A percentile compares a stretch with the other conserved stretches of the same genome.
phyloP scores from a whole-genome alignment of 2,888 invertebrate genomes.

The Scaptomyza reducta region DNA sequence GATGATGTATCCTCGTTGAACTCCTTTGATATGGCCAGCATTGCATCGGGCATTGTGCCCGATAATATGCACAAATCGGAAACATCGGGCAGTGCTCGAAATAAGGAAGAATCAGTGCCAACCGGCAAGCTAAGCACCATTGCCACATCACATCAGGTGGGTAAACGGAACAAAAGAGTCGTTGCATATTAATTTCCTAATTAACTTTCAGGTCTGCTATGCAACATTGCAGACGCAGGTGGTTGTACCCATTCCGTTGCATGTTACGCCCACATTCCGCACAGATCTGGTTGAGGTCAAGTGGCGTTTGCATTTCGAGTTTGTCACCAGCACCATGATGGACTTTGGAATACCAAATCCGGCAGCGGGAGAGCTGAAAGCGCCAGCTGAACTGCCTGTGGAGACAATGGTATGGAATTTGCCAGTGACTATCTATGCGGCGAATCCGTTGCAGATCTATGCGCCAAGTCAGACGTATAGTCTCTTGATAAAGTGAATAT shows the following conservation, averaged over 20 bases:
- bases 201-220: constrained; percentile 86
- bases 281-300: constrained; percentile 94
- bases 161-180: background rate
- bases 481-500: constrained; percentile 74
- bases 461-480: constrained; percentile 85
- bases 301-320: constrained; percentile 99
- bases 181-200: background rate
- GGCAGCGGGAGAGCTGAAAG: constrained; percentile 88
- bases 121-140: constrained; percentile 89
- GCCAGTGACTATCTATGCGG: constrained; percentile 96
- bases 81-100: constrained; percentile 66
- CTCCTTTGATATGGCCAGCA: constrained; percentile 79
- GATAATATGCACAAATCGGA: constrained; percentile 76
- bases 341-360: constrained; percentile 84
- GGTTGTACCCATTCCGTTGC: constrained; percentile 96
- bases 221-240: constrained; percentile 94
- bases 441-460: constrained; percentile 92
- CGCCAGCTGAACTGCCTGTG: constrained; percentile 93
- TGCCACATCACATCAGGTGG: constrained; percentile 95
- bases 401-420: constrained; percentile 99
- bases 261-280: constrained; percentile 97
- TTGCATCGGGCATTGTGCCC: constrained; percentile 75
- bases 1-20: constrained; percentile 77
- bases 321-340: constrained; percentile 92
- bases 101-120: constrained; percentile 57